phyloP scores from a whole-genome alignment of 2,888 invertebrate genomes.

The Stenolophus ochropezus region DNA sequence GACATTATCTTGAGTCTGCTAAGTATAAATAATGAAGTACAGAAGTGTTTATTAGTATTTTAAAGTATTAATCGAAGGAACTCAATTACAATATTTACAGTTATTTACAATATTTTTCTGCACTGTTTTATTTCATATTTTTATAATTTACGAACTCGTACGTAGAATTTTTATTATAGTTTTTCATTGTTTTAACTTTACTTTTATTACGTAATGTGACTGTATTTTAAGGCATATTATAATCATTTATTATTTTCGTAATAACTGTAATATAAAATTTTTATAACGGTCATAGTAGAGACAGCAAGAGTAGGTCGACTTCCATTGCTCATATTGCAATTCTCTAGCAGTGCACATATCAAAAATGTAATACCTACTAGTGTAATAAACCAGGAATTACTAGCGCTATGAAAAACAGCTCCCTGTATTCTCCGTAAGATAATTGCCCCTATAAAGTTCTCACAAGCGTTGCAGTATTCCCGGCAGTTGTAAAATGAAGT shows the following conservation, averaged over 20 bases:
- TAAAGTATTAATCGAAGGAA: no score
- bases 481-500: constrained; percentile 5
- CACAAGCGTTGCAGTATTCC: background rate
- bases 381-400: constrained; percentile 16
- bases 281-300: no score
- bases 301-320: no score
- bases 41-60: no score
- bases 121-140: no score
- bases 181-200: no score
- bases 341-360: background rate
- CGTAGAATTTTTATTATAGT: no score
- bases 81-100: no score
- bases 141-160: no score
- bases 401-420: constrained; percentile 2
- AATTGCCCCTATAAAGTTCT: background rate
- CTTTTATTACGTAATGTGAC: background rate
- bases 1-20: no score
- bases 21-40: no score
- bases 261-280: background rate
- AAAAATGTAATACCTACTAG: constrained; percentile 8
- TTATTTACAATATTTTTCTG: no score
- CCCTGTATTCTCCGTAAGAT: constrained; percentile 19
- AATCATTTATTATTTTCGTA: background rate
- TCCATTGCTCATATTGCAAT: background rate
- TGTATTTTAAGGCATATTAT: background rate